Conservation (phyloP, 35 echinoderm and acorn worm species). For the Acanthaster planci region DNA sequence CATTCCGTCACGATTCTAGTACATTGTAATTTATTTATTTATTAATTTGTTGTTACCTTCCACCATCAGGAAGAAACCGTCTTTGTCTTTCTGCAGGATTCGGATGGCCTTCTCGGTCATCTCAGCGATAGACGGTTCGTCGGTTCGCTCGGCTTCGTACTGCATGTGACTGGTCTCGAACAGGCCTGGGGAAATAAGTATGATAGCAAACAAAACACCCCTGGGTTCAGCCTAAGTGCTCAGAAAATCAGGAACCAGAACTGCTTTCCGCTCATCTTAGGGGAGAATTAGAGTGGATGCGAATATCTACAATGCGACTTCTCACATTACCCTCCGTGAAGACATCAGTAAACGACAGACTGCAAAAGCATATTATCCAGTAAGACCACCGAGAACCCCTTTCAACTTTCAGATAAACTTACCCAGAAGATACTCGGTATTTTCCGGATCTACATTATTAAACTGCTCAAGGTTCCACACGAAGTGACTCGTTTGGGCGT, state of each 20-base stretch:
- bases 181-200: conserved; percentile 47
- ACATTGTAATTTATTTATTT: too few relatives aligned
- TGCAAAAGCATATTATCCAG: too few relatives aligned
- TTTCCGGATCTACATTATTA: conserved; percentile 50
- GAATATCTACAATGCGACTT: too few relatives aligned
- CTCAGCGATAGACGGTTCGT: conserved; percentile 79
- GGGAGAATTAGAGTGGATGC: too few relatives aligned
- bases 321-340: too few relatives aligned
- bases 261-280: too few relatives aligned
- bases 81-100: conserved; percentile 60
- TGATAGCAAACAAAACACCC: background rate
- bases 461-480: conserved; percentile 87
- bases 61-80: conserved; percentile 81
- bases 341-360: too few relatives aligned
- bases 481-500: conserved; percentile 47
- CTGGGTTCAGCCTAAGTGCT: too few relatives aligned
- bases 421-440: conserved; percentile 93
- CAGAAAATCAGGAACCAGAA: background rate
- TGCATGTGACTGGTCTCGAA: conserved; percentile 83
- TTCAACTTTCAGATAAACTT: too few relatives aligned
- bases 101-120: conserved; percentile 85
- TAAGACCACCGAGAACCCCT: too few relatives aligned
- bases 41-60: conserved; percentile 53
- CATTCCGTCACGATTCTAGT: too few relatives aligned
- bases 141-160: conserved; percentile 53